Conservation (phyloP, 2,797 vertebrate genomes). For the Alcedo atthis region DNA sequence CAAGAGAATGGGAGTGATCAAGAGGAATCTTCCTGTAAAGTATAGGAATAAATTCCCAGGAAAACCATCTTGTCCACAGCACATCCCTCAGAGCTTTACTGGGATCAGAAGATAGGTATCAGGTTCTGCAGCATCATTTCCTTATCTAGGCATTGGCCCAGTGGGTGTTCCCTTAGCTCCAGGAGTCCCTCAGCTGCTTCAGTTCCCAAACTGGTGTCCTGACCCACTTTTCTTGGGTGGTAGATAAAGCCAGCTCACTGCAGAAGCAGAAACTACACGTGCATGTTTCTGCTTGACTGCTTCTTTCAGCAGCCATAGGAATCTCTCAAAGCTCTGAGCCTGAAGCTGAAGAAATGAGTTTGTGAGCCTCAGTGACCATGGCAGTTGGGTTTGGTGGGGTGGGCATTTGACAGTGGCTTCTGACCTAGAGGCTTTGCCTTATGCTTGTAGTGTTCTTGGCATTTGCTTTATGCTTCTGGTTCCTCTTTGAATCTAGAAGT, state of each 20-base stretch:
- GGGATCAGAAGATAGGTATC: neutral
- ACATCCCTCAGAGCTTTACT: neutral
- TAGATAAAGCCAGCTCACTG: neutral
- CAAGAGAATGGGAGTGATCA: neutral
- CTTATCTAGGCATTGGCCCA: neutral
- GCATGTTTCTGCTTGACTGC: constrained; percentile 4
- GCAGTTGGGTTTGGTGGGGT: neutral
- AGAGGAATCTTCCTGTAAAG: neutral
- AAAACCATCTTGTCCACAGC: neutral
- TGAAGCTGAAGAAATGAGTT: neutral
- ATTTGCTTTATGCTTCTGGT: neutral
- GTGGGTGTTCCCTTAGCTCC: neutral
- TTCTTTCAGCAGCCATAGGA: neutral
- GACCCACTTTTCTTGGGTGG: neutral
- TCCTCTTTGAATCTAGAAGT: neutral
- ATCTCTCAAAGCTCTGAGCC: neutral
- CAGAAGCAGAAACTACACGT: neutral
- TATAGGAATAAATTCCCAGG: neutral
- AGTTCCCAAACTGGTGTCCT: neutral
- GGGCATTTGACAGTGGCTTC: neutral
- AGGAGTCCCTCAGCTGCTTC: neutral
- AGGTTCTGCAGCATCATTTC: neutral
- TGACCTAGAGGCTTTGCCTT: neutral
- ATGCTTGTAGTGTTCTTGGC: neutral
- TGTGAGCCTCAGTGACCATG: neutral